A percentile compares a stretch with the other conserved stretches of the same genome.
These are phyloP conservation scores for Drosophila histrio DNA, from an alignment of 2,888 invertebrate genomes.

Conservation along the genomic window DNA sequence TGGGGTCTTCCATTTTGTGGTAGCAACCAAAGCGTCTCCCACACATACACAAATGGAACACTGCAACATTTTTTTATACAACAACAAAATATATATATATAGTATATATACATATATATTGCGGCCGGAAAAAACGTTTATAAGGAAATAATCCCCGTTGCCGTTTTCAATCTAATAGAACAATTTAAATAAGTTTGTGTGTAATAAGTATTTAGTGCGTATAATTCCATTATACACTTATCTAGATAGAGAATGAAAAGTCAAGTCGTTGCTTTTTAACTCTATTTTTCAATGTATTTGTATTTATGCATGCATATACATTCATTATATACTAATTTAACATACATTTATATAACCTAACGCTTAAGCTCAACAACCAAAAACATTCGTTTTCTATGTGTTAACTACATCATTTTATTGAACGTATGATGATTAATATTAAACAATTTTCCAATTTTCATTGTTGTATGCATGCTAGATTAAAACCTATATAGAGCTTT, in stretches of 20 bases:
- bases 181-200: slow-evolving; percentile 39
- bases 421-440: slow-evolving; percentile 13
- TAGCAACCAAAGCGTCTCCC: not conserved
- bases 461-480: slow-evolving; percentile 28
- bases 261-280: not conserved
- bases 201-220: slow-evolving; percentile 31
- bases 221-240: slow-evolving; percentile 47
- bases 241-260: slow-evolving; percentile 1
- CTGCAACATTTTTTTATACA: slow-evolving; percentile 31
- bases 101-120: not conserved
- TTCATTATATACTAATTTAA: not conserved
- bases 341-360: slow-evolving; percentile 1
- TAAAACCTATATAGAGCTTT: slow-evolving; percentile 63
- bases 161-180: slow-evolving; percentile 37
- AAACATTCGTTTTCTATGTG: not conserved
- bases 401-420: not conserved
- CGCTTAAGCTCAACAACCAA: slow-evolving; percentile 38
- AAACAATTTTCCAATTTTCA: not conserved
- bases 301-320: not conserved
- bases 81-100: not conserved
- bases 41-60: slow-evolving; percentile 16
- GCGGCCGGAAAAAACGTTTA: not conserved
- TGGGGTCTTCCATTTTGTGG: slow-evolving; percentile 57
- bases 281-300: not conserved
- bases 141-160: slow-evolving; percentile 1